Evolutionary conservation across 2,888 invertebrate species (phyloP), one percentile per base, ranked within the genome.

Genomic region (Drosophila birchii): DNA sequence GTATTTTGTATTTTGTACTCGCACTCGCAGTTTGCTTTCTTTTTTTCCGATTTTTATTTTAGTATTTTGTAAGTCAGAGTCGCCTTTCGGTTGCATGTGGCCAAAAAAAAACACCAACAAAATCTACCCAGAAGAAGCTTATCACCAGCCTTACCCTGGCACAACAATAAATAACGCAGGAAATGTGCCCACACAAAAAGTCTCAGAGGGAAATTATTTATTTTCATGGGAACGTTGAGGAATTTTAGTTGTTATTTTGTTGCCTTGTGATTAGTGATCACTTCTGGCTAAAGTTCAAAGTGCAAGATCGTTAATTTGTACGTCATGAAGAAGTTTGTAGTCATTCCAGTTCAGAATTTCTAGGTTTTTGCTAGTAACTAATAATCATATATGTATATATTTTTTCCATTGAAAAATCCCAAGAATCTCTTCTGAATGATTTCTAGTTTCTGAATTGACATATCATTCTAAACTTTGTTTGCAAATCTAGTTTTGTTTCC

Each of bases 1-100:
- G 67, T 67, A 67, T 67, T 67, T 57, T 57, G 67, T 67, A 67
- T 67, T 67, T 67, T 54, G 67, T 67, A 67, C 67, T 67, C 67
- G 54, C 47, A 70, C 59, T 70, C 41, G 62, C 34, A 66, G 75
- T 55, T 72, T 73, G 73, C 73, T 73, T 73, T 73, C 75, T 73
- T 73, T 73, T 72, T 73, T 74, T 47, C 45, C 18, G 34, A 53
- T 43, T 26, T 39, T 32, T 55, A 12, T 51, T 44, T 70, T 59
- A 43, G 54, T 53, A 53, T 54, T 53, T 45, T 70, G 53, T 53
- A 53, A 64, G 58, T 47, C 59, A 49, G 55, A 74, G 53, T 71
- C 34, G 51, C 32, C 32, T 51, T 49, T 71, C 12, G 47, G 60
- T 55, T 63, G 63, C 36, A 34, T 68, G 39, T 62, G 55, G 68